Evolutionary conservation across 2,888 invertebrate species (phyloP).

Genomic region (Diploptera punctata): DNA sequence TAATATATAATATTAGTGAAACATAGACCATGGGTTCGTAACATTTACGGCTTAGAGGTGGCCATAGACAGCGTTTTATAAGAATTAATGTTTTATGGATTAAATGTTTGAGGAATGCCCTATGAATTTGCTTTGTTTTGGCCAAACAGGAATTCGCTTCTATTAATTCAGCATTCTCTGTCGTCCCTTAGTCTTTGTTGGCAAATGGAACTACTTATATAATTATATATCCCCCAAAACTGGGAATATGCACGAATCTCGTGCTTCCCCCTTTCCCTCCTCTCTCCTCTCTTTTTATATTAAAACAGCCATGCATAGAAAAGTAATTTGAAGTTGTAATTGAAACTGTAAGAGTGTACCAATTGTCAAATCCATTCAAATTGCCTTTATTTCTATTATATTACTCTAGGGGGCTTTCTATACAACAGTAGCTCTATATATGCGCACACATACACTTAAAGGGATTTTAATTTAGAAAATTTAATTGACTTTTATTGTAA

Average conservation of each 20-base stretch:
- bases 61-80: too few relatives aligned
- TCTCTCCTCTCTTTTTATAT: slow-evolving; percentile 19
- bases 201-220: slow-evolving; percentile 13
- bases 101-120: too few relatives aligned
- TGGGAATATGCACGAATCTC: slow-evolving; percentile 15
- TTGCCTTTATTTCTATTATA: slow-evolving; percentile 40
- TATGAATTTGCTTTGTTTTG: background rate
- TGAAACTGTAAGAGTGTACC: slow-evolving; percentile 49
- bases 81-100: too few relatives aligned
- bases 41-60: too few relatives aligned
- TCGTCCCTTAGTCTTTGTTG: background rate
- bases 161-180: background rate
- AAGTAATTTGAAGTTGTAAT: slow-evolving; percentile 60
- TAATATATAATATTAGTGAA: too few relatives aligned
- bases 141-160: background rate
- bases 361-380: slow-evolving; percentile 41
- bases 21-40: too few relatives aligned
- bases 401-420: slow-evolving; percentile 8
- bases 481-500: slow-evolving; percentile 43
- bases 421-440: slow-evolving; percentile 1
- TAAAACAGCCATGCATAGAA: slow-evolving; percentile 47
- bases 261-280: slow-evolving; percentile 11
- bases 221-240: slow-evolving; percentile 10
- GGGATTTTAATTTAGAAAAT: slow-evolving; percentile 44
- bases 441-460: slow-evolving; percentile 29